These are phyloP conservation scores for Smittia aterrima DNA, from an alignment of 2,888 invertebrate genomes.

Conservation along the genomic window DNA sequence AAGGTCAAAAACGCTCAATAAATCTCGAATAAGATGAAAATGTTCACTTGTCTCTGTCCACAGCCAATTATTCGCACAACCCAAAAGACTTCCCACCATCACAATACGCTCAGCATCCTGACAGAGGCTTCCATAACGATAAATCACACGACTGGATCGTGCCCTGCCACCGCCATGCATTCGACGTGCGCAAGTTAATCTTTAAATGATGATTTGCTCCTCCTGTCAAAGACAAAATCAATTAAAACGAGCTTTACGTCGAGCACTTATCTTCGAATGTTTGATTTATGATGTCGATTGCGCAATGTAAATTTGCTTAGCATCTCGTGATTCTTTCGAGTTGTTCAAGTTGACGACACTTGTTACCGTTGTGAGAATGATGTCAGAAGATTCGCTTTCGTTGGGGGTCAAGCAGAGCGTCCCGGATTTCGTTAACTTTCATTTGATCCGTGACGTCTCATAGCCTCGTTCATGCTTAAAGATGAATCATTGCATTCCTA, in stretches of 20 bases:
- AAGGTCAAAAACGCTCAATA: too few relatives aligned
- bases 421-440: not conserved
- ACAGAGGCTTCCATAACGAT: not conserved
- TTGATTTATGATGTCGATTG: not conserved
- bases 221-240: not conserved
- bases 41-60: too few relatives aligned
- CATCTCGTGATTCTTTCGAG: not conserved
- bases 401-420: not conserved
- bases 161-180: not conserved
- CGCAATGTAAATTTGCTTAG: conserved; percentile 2
- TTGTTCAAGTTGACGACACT: not conserved
- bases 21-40: too few relatives aligned
- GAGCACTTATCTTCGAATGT: not conserved
- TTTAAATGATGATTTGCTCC: not conserved
- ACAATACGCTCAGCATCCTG: not conserved
- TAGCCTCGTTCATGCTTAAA: too few relatives aligned
- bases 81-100: too few relatives aligned
- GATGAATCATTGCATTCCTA: too few relatives aligned
- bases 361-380: not conserved
- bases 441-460: too few relatives aligned
- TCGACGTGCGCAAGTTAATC: not conserved
- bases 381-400: not conserved
- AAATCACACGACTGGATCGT: not conserved
- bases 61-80: too few relatives aligned
- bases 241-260: not conserved